These are phyloP conservation scores for Conus canariensis DNA, from an alignment of 2,888 invertebrate species.

Conservation along the genomic window DNA sequence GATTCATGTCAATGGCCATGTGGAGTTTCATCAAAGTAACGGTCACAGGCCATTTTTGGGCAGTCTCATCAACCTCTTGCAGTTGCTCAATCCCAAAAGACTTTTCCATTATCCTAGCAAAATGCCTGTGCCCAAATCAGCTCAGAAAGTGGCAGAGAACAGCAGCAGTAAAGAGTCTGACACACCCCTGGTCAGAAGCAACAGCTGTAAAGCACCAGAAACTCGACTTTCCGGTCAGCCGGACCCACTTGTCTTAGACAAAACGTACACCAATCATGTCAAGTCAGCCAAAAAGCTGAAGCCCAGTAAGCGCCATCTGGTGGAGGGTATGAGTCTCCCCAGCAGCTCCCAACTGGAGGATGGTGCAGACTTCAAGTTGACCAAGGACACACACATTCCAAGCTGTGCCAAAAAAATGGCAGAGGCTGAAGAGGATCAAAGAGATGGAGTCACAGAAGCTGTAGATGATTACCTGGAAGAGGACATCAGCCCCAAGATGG, in stretches of 20 bases:
- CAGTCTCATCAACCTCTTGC: slow-evolving; percentile 55
- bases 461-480: slow-evolving; percentile 35
- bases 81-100: slow-evolving; percentile 57
- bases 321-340: background rate
- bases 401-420: slow-evolving; percentile 49
- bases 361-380: slow-evolving; percentile 26
- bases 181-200: background rate
- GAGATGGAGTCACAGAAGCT: slow-evolving; percentile 45
- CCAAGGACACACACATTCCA: slow-evolving; percentile 44
- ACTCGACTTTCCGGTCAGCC: background rate
- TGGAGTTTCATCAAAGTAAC: slow-evolving; percentile 52
- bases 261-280: slow-evolving; percentile 20
- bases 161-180: slow-evolving; percentile 1
- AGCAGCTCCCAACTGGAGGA: slow-evolving; percentile 10
- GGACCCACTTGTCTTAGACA: background rate
- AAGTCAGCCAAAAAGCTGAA: slow-evolving; percentile 28
- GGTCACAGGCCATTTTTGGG: slow-evolving; percentile 55
- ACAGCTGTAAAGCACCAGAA: background rate
- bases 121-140: background rate
- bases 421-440: slow-evolving; percentile 50
- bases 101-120: slow-evolving; percentile 30
- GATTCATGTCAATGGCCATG: slow-evolving; percentile 60
- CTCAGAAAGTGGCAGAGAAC: background rate
- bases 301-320: slow-evolving; percentile 32
- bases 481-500: slow-evolving; percentile 23